Evolutionary conservation across 2,888 invertebrate genomes (phyloP), one percentile per base, ranked within the genome.

Genomic region (Euphydryas editha): DNA sequence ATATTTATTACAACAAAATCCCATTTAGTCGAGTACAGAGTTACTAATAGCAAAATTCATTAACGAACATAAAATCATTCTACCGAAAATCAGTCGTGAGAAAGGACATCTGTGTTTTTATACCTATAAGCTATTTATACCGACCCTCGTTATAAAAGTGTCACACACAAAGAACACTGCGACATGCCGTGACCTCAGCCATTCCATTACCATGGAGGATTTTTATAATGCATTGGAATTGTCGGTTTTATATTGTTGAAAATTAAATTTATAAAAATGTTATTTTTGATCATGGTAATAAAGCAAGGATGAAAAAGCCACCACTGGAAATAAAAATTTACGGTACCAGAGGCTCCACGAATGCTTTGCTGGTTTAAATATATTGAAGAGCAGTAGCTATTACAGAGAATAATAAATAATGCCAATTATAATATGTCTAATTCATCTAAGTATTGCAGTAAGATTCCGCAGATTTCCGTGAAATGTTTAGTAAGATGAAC

Each of bases 141-240:
- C 46, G 58, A 73, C 73, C 73, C 70, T 67, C 69, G 70, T 73
- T 72, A 72, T 51, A 57, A 47, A 65, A 59, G 67, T 72, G 73
- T 69, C 72, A 72, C 67, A 62, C 60, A 68, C 74, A 72, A 64
- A 70, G 67, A 70, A 72, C 49, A 56, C 62, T 49, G 49, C 20
- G 20, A 21, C 54, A 21, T 37, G 18, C 17, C 46, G 44, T 44
- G 58, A 46, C 68, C 57, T 61, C 61, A 17, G 61, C 30, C 56
- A 63, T 63, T 59, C n/a, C n/a, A n/a, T n/a, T 59, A 59, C 59
- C 59, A 62, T 47, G 47, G 39, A 47, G 24, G 57, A 57, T 54
- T 36, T 56, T 44, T 49, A 15, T 51, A 51, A 39, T 24, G 62
- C 49, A 24, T 62, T 39, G 39, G 62, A 57, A 37, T n/a, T 36